A percentile compares a stretch with the other conserved stretches of the same genome.
Conservation (phyloP, 2,113 vertebrate species). For the Stigmatopora nigra region DNA sequence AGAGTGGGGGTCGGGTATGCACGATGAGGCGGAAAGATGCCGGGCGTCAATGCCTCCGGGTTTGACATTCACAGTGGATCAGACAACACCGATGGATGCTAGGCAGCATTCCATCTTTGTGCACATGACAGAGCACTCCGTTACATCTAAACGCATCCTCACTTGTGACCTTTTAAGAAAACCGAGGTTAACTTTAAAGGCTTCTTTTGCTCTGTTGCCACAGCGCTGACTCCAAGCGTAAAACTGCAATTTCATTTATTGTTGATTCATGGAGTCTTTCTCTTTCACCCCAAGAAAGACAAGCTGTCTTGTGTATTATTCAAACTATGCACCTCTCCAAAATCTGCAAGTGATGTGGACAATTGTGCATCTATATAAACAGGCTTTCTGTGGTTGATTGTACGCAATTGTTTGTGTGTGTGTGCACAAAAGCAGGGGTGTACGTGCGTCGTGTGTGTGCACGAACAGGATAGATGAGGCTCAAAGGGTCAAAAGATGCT, state of each 20-base stretch:
- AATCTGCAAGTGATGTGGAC: background rate
- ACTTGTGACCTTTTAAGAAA: slow-evolving; percentile 54
- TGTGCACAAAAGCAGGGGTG: slow-evolving; percentile 1
- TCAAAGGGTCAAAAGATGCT: slow-evolving; percentile 61
- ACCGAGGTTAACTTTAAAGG: slow-evolving; percentile 41
- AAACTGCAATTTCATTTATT: background rate
- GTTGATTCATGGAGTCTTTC: slow-evolving; percentile 8
- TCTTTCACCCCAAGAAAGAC: slow-evolving; percentile 18
- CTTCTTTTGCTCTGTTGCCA: slow-evolving; percentile 19
- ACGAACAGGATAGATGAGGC: slow-evolving; percentile 45
- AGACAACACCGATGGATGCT: slow-evolving; percentile 60
- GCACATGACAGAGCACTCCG: slow-evolving; percentile 49
- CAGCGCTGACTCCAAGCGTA: background rate
- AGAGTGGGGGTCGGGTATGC: slow-evolving; percentile 23
- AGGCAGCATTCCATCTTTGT: slow-evolving; percentile 47
- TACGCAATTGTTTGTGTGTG: slow-evolving; percentile 16
- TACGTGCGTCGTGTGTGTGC: slow-evolving; percentile 2
- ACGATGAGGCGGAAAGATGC: slow-evolving; percentile 14
- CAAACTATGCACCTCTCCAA: background rate
- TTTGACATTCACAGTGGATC: slow-evolving; percentile 68
- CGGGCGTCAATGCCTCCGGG: slow-evolving; percentile 58
- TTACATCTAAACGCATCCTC: slow-evolving; percentile 33
- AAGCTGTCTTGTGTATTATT: slow-evolving; percentile 4
- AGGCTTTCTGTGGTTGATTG: slow-evolving; percentile 11
- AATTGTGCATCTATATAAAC: background rate